These are phyloP conservation scores for Heliconius hermathena DNA, from an alignment of 1,140 invertebrate species.

Conservation along the genomic window DNA sequence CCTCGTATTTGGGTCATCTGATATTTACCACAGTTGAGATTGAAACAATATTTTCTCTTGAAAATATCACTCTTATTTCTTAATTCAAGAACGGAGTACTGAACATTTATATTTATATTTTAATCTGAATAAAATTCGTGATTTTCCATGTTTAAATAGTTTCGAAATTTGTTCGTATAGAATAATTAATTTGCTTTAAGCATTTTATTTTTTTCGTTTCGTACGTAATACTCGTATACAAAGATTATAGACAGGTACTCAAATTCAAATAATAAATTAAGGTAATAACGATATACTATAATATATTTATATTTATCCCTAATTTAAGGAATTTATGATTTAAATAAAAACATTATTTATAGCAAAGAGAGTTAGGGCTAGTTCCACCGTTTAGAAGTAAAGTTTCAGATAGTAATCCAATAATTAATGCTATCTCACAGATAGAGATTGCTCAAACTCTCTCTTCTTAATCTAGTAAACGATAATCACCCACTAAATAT, in stretches of 20 bases:
- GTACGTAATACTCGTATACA: too few relatives aligned
- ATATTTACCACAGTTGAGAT: constrained; percentile 28
- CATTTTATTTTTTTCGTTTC: not conserved
- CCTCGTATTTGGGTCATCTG: constrained; percentile 37
- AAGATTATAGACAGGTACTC: too few relatives aligned
- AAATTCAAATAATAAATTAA: too few relatives aligned
- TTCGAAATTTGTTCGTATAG: not conserved
- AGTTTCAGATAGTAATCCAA: too few relatives aligned
- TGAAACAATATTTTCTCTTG: constrained; percentile 37
- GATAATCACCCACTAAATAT: too few relatives aligned
- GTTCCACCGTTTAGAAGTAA: too few relatives aligned
- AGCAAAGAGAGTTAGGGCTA: too few relatives aligned
- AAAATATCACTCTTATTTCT: constrained; percentile 31
- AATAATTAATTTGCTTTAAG: not conserved
- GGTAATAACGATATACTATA: not conserved
- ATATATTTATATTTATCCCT: not conserved
- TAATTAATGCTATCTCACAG: too few relatives aligned
- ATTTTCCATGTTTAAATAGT: not conserved
- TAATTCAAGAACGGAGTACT: constrained; percentile 19
- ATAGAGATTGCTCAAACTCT: too few relatives aligned
- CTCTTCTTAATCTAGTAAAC: too few relatives aligned
- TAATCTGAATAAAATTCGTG: not conserved
- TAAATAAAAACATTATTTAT: too few relatives aligned
- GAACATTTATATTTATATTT: constrained; percentile 20
- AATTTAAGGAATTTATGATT: not conserved